phyloP scores from a whole-genome alignment of 2,113 vertebrate species.

The Marmota monax region DNA sequence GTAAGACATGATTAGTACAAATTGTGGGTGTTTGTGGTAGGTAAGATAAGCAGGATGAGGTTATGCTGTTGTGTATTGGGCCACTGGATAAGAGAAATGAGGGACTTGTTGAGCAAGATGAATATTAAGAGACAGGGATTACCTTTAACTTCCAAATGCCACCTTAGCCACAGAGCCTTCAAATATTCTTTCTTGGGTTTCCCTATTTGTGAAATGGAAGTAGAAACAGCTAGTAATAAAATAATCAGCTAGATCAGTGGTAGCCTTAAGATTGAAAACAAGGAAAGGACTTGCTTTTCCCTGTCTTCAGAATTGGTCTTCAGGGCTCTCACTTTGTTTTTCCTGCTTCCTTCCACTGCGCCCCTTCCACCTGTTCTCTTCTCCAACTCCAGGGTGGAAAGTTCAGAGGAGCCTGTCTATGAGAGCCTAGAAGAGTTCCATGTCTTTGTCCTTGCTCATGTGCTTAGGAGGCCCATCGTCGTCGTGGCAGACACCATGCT shows the following conservation, averaged over 20 bases:
- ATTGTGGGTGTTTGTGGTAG: neutral
- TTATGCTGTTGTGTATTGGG: neutral
- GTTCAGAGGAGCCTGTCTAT: constrained; percentile 96
- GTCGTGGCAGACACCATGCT: constrained; percentile 99
- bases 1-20: neutral
- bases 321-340: constrained; percentile 7
- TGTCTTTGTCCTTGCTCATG: constrained; percentile 96
- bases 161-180: neutral
- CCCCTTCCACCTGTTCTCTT: neutral
- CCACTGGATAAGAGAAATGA: neutral
- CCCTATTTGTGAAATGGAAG: neutral
- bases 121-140: neutral
- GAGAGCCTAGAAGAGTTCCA: constrained; percentile 99
- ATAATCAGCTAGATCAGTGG: neutral
- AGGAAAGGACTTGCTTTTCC: neutral
- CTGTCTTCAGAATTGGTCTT: neutral
- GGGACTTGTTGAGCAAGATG: neutral
- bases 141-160: neutral
- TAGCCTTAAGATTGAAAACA: neutral
- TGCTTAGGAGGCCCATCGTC: constrained; percentile 94
- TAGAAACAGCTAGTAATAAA: neutral
- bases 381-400: constrained; percentile 88
- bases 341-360: neutral
- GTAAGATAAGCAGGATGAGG: neutral
- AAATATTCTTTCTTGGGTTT: neutral